Evolutionary conservation across 2,888 invertebrate genomes (phyloP), one percentile per base, ranked within the genome.

Genomic region (Lordiphosa andalusiaca): DNA sequence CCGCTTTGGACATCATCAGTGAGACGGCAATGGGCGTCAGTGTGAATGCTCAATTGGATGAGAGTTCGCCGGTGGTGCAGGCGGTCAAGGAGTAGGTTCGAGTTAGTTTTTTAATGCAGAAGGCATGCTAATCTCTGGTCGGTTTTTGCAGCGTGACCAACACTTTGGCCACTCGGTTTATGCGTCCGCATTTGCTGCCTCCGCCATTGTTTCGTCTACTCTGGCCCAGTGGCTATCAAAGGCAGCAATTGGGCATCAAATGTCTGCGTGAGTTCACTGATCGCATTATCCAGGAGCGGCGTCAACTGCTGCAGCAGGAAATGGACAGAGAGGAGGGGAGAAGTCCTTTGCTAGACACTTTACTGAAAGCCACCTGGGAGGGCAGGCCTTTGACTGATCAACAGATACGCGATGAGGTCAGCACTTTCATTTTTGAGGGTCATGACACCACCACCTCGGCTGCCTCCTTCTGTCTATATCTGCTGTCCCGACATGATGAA

Each of bases 11-110:
- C 83, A 91, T 92, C 41, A 92, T 93, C 49, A 62, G 60, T 37
- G 95, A 96, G 89, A 93, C 95, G 2, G 94, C 96, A 6, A 96
- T 96, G 96, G 96, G 95, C 0, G 91, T 92, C 10, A 91, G 91
- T 46, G 90, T 95, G 0, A 90, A 93, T 75, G 94, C 95, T 0
- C 95, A 95, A 85, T 88, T 89, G 25, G 88, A 93, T 75, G 89
- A 90, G 10, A 91, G 93, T 56, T 93, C 93, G 0, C 91, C 92
- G 70, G 95, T 95, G 83, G 94, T 94, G 0, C 90, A 91, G 71
- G 92, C 93, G 21, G 92, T 95, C 36, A 92, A 92, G 84, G 91
- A 90, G 94, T 94, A 90, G 3, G n/a, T 23, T 19, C 10, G 12
- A 6, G 6, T 19, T 36, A 9, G 7, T 9, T 6, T 12, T 37